A percentile compares a stretch with the other conserved stretches of the same genome.
These are phyloP conservation scores for Elymnias hypermnestra DNA, from an alignment of 1,140 invertebrate species.

Conservation along the genomic window DNA sequence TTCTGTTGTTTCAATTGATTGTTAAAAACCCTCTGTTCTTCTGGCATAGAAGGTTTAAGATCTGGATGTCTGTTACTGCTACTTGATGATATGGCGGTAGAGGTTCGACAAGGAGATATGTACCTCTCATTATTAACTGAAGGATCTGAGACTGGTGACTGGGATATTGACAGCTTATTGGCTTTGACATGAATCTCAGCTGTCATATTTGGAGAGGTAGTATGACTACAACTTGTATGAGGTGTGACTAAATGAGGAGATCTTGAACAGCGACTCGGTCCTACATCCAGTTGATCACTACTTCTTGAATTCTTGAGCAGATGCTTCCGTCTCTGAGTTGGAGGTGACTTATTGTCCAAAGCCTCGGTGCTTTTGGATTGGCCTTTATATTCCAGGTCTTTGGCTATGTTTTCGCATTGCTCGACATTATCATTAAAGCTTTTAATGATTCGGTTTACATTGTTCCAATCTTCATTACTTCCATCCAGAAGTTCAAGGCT, in stretches of 20 bases:
- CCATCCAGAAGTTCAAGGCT: slow-evolving; percentile 79
- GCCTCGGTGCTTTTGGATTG: slow-evolving; percentile 68
- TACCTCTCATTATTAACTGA: slow-evolving; percentile 46
- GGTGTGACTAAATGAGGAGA: slow-evolving; percentile 33
- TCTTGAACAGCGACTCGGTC: slow-evolving; percentile 43
- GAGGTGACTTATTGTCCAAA: slow-evolving; percentile 47
- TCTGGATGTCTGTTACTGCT: slow-evolving; percentile 41
- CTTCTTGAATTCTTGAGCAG: slow-evolving; percentile 62
- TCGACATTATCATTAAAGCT: slow-evolving; percentile 59
- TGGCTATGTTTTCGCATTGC: slow-evolving; percentile 53
- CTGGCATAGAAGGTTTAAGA: slow-evolving; percentile 36
- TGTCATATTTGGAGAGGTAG: slow-evolving; percentile 56
- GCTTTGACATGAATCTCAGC: slow-evolving; percentile 69
- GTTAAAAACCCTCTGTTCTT: slow-evolving; percentile 30
- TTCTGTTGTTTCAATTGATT: slow-evolving; percentile 28
- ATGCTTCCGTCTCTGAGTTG: slow-evolving; percentile 44
- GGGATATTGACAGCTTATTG: slow-evolving; percentile 53
- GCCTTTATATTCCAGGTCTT: slow-evolving; percentile 55
- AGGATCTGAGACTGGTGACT: slow-evolving; percentile 52
- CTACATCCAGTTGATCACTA: slow-evolving; percentile 58
- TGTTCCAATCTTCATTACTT: slow-evolving; percentile 63
- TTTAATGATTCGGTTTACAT: slow-evolving; percentile 51
- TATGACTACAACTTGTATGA: slow-evolving; percentile 22
- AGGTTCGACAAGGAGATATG: slow-evolving; percentile 42
- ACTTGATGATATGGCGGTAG: slow-evolving; percentile 44